Conservation (phyloP, 2,888 invertebrate species). For the Syrista parreyssii region DNA sequence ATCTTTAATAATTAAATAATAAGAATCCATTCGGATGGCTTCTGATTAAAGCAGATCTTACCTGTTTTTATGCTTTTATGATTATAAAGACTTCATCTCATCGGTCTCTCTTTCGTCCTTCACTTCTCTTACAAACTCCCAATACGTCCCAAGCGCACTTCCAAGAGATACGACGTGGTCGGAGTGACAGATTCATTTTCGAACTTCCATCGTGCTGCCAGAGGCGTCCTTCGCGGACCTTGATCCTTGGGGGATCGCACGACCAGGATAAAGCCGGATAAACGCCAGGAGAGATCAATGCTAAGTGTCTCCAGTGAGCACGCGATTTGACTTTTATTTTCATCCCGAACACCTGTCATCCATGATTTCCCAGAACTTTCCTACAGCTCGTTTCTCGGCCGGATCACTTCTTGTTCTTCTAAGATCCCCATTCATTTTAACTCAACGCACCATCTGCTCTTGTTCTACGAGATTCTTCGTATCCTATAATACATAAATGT, state of each 20-base stretch:
- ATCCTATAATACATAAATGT: not conserved
- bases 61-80: not conserved
- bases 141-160: not conserved
- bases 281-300: not conserved
- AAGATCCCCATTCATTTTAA: not conserved
- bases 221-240: not conserved
- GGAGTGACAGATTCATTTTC: slow-evolving; percentile 57
- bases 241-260: not conserved
- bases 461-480: not conserved
- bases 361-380: not conserved
- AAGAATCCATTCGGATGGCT: not conserved
- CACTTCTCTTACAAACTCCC: not conserved
- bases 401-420: not conserved
- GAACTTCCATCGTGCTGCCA: slow-evolving; percentile 16
- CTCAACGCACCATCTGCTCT: not conserved
- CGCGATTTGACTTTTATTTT: not conserved
- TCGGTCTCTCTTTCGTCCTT: not conserved
- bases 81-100: not conserved
- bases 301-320: not conserved
- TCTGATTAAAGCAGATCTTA: not conserved
- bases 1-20: not conserved
- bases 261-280: not conserved
- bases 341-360: not conserved
- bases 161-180: slow-evolving; percentile 31
- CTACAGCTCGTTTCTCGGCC: not conserved